Evolutionary conservation across 2,113 vertebrate genomes (phyloP), one percentile per base, ranked within the genome.

Genomic region (Dasyornis broadbenti): DNA sequence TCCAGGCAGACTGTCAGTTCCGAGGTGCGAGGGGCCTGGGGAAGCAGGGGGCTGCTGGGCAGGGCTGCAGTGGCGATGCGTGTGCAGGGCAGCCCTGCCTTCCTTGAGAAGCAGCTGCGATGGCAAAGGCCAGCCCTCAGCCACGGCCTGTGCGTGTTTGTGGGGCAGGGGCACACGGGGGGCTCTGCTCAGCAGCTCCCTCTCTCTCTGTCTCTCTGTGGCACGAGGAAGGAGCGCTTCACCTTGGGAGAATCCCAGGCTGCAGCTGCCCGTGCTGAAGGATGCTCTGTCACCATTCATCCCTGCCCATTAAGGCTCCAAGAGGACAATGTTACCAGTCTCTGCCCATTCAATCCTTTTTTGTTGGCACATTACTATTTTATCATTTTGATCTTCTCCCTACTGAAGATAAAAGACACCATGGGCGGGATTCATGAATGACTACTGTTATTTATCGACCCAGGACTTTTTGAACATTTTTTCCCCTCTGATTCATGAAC

Each of bases 391-490:
- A 92, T 95, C 83, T 95, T 95, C 90, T 94, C 94, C 83, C 95
- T 92, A 39, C 92, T 42, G 86, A 96, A 97, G 97, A 97, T 97
- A 96, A 97, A 97, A 98, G 97, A 96, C 96, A 83, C 88, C 68
- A 87, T 95, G 95, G 97, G 96, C 45, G 71, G 97, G 97, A 97
- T 97, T 96, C 97, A 92, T 98, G 97, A 97, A 96, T 97, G 97
- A 97, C 97, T 96, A 96, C 96, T 91, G 89, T 97, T 98, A 98
- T 97, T 98, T 98, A 98, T 98, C 91, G 96, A 97, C 96, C 94
- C 95, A 63, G 52, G 92, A 97, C 96, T 98, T 98, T 96, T 96
- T 97, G 96, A 97, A 97, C 97, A 97, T 98, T 98, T 97, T 98
- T 94, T 72, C 61, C 76, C 94, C 91, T 97, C 96, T 98, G 97